Conservation (phyloP, 2,113 vertebrate genomes). For the Phoxinus phoxinus region DNA sequence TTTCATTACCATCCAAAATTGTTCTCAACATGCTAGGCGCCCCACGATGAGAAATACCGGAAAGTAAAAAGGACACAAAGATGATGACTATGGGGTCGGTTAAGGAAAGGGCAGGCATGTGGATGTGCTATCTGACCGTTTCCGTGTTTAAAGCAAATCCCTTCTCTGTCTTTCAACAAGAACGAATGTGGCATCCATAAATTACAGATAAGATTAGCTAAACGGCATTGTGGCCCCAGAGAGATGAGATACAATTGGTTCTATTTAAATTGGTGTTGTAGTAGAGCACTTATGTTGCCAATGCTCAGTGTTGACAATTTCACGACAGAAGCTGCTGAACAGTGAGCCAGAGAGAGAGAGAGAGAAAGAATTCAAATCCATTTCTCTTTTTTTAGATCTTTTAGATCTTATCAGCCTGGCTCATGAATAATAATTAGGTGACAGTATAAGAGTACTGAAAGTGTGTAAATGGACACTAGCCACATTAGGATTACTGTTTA, state of each 20-base stretch:
- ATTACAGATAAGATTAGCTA: constrained; percentile 15
- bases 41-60: constrained; percentile 2
- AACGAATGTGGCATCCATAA: constrained; percentile 31
- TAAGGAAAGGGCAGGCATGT: constrained; percentile 58
- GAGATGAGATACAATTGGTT: constrained; percentile 23
- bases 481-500: background rate
- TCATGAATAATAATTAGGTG: constrained; percentile 18
- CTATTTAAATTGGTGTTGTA: constrained; percentile 52
- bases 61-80: background rate
- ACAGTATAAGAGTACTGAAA: background rate
- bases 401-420: background rate
- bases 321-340: background rate
- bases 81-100: constrained; percentile 52
- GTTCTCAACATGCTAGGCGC: constrained; percentile 4
- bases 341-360: constrained; percentile 13
- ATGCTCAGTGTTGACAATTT: constrained; percentile 23
- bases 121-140: background rate
- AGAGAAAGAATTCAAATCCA: background rate
- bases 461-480: background rate
- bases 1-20: constrained; percentile 36
- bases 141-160: constrained; percentile 18
- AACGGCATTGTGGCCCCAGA: constrained; percentile 9
- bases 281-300: constrained; percentile 60
- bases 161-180: constrained; percentile 3
- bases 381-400: constrained; percentile 9